Evolutionary conservation across 2,113 vertebrate species (phyloP).

Genomic region (Notarius quadriscutis): DNA sequence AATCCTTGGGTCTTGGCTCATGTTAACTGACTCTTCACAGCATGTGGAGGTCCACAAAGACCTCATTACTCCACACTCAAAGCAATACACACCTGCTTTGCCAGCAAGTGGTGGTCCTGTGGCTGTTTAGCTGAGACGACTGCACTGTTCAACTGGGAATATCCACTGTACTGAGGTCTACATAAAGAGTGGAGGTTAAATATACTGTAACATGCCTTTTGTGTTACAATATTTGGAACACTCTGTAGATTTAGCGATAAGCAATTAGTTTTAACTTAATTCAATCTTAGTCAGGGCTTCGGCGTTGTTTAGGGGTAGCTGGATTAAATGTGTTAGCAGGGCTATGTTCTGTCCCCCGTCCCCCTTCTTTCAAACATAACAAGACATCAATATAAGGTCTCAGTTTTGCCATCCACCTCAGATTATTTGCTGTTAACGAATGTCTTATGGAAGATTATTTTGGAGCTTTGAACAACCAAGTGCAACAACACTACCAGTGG

Average conservation of each 20-base stretch:
- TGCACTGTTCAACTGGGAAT: not conserved
- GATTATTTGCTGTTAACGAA: not conserved
- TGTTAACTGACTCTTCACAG: slow-evolving; percentile 26
- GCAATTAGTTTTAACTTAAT: too few relatives aligned
- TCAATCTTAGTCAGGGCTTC: not conserved
- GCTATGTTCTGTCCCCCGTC: not conserved
- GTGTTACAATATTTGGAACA: not conserved
- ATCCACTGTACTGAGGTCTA: slow-evolving; percentile 8
- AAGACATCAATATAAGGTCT: too few relatives aligned
- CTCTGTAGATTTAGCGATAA: not conserved
- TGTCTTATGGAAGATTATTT: not conserved
- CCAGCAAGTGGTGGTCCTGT: slow-evolving; percentile 27
- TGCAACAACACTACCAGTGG: not conserved
- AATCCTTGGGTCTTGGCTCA: slow-evolving; percentile 59
- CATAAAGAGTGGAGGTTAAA: not conserved
- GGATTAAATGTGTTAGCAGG: not conserved
- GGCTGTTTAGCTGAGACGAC: not conserved
- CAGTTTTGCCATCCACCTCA: not conserved
- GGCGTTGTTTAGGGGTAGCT: not conserved
- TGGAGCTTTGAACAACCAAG: not conserved
- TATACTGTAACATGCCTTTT: not conserved
- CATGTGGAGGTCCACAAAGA: slow-evolving; percentile 31
- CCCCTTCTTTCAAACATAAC: too few relatives aligned
- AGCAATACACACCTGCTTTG: slow-evolving; percentile 25
- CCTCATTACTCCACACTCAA: slow-evolving; percentile 33